Conservation (phyloP, 2,113 vertebrate species). For the Sceloporus undulatus region DNA sequence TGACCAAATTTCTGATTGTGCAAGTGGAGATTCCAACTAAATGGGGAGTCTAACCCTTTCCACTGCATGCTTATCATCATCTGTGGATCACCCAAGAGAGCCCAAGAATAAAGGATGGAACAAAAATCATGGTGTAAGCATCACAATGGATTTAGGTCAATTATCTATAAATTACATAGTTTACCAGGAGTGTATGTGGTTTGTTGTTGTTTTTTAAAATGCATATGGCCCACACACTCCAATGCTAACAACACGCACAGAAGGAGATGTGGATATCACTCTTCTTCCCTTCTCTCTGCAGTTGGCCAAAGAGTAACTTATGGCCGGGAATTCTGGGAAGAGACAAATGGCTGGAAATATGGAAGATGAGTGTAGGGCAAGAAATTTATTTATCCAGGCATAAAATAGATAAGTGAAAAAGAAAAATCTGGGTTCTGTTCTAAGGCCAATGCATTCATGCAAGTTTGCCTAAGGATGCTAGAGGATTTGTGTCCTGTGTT, state of each 20-base stretch:
- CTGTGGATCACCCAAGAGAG: no score
- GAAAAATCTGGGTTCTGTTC: background rate
- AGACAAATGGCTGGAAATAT: background rate
- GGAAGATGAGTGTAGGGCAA: background rate
- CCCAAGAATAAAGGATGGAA: no score
- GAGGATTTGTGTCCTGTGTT: background rate
- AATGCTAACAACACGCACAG: background rate
- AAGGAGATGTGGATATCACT: background rate
- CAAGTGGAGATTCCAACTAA: no score
- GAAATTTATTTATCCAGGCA: background rate
- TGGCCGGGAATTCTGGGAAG: background rate
- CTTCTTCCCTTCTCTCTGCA: no score
- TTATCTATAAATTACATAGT: no score
- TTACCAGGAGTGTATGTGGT: no score
- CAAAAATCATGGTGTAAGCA: no score
- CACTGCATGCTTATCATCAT: no score
- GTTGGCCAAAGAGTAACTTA: background rate
- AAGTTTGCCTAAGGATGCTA: background rate
- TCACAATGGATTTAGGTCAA: no score
- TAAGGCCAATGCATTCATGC: background rate
- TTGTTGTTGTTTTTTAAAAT: background rate
- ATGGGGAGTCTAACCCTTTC: no score
- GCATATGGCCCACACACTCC: background rate
- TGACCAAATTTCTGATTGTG: no score
- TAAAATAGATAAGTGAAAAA: no score